These are phyloP conservation scores for Amyelois transitella DNA, from an alignment of 1,140 invertebrate genomes.

Conservation along the genomic window DNA sequence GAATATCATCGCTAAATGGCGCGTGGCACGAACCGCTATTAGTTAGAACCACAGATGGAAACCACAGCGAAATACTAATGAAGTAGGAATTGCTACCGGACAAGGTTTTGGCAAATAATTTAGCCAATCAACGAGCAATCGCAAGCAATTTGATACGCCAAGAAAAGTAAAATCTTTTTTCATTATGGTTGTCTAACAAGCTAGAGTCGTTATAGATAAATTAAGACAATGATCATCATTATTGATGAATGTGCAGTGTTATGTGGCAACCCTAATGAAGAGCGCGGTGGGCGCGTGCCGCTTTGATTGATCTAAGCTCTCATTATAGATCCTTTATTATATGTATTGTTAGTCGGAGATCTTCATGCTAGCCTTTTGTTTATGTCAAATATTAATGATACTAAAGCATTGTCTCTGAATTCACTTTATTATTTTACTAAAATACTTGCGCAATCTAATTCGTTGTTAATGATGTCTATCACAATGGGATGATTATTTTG, in stretches of 20 bases:
- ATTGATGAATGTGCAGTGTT: background rate
- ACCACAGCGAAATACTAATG: conserved; percentile 19
- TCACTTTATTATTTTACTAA: conserved; percentile 18
- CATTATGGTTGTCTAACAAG: no score
- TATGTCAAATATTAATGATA: conserved; percentile 23
- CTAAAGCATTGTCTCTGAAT: conserved; percentile 13
- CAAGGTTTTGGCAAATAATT: no score
- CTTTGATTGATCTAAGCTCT: conserved; percentile 36
- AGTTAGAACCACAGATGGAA: conserved; percentile 9
- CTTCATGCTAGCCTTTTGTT: conserved; percentile 18
- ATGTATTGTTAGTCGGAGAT: no score
- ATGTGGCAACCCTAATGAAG: conserved; percentile 26
- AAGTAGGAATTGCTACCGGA: no score
- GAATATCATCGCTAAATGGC: conserved; percentile 9
- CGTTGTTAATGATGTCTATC: conserved; percentile 8
- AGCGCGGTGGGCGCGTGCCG: conserved; percentile 37
- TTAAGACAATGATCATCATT: background rate
- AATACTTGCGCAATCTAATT: conserved; percentile 10
- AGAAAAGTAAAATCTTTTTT: no score
- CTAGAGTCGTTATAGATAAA: background rate
- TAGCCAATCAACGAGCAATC: no score
- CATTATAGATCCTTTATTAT: conserved; percentile 24
- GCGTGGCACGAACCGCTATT: conserved; percentile 12
- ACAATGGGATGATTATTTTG: background rate
- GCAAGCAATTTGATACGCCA: no score